phyloP scores from a whole-genome alignment of 2,797 vertebrate genomes.

The Myotis planiceps region DNA sequence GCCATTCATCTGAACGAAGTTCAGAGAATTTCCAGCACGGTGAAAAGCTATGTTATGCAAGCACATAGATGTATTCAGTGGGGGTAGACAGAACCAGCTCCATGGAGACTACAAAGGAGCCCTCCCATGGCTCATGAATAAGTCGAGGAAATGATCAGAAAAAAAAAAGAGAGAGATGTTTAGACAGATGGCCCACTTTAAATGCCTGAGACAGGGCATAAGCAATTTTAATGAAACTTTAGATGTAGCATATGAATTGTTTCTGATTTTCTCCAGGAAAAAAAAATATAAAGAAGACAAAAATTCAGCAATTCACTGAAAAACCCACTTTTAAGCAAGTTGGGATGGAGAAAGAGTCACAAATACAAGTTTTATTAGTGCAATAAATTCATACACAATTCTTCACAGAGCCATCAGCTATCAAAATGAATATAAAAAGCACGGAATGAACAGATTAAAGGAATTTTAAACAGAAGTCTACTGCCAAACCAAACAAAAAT shows the following conservation, averaged over 20 bases:
- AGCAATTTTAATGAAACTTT: slow-evolving; percentile 98
- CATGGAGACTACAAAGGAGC: slow-evolving; percentile 98
- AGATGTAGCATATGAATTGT: slow-evolving; percentile 96
- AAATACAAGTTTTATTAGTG: slow-evolving; percentile 81
- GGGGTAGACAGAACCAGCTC: slow-evolving; percentile 94
- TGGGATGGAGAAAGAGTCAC: slow-evolving; percentile 87
- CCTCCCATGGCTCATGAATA: slow-evolving; percentile 99
- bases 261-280: slow-evolving; percentile 87
- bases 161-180: slow-evolving; percentile 98
- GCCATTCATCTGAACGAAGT: slow-evolving; percentile 93
- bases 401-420: slow-evolving; percentile 85
- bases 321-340: slow-evolving; percentile 82
- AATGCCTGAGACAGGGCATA: slow-evolving; percentile 94
- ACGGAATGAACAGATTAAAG: slow-evolving; percentile 92
- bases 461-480: slow-evolving; percentile 92
- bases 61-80: slow-evolving; percentile 96
- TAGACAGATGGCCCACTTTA: slow-evolving; percentile 99
- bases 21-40: slow-evolving; percentile 92
- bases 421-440: slow-evolving; percentile 88
- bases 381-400: slow-evolving; percentile 83
- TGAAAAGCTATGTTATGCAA: slow-evolving; percentile 94
- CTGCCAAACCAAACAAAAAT: slow-evolving; percentile 94
- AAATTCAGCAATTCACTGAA: slow-evolving; percentile 84
- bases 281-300: slow-evolving; percentile 89
- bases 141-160: slow-evolving; percentile 99